Percentiles rank a stretch among this genome's conserved stretches.
Evolutionary conservation across 2,113 vertebrate genomes (phyloP).

Genomic region (Penelope pileata): DNA sequence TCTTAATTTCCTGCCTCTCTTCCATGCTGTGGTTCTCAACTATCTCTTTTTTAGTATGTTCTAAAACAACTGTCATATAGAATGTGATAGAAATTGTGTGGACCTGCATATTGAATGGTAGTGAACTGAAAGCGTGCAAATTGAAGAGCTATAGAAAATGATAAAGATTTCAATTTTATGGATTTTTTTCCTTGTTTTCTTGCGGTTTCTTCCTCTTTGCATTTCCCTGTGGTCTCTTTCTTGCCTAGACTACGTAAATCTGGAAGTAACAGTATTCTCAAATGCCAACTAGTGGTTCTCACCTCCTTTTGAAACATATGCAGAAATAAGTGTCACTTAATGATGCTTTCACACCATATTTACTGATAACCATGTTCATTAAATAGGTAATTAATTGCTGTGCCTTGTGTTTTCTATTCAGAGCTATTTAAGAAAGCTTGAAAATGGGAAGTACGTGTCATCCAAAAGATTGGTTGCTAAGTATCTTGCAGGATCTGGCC

Average conservation of each 20-base stretch:
- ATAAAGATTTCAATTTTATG: not conserved
- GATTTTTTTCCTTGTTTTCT: not conserved
- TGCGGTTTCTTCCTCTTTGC: not conserved
- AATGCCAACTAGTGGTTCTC: not conserved
- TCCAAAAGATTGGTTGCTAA: not conserved
- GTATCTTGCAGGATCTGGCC: not conserved
- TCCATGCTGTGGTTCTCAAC: accelerated
- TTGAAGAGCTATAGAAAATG: not conserved
- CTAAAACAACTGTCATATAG: not conserved
- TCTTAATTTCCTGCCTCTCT: not conserved
- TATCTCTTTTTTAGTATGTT: not conserved
- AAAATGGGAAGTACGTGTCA: not conserved
- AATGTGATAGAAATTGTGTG: not conserved
- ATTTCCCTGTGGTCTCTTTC: not conserved
- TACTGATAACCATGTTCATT: not conserved
- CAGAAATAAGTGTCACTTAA: not conserved
- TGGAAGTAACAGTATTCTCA: not conserved
- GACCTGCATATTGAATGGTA: not conserved
- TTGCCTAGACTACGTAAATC: not conserved
- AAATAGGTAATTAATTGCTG: not conserved
- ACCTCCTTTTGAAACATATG: not conserved
- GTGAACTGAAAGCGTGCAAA: not conserved
- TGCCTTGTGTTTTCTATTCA: not conserved
- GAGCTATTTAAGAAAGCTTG: not conserved
- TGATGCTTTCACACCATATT: not conserved